A percentile compares a stretch with the other conserved stretches of the same genome.
Evolutionary conservation across 2,888 invertebrate genomes (phyloP).

Genomic region (Autographa pulchrina): DNA sequence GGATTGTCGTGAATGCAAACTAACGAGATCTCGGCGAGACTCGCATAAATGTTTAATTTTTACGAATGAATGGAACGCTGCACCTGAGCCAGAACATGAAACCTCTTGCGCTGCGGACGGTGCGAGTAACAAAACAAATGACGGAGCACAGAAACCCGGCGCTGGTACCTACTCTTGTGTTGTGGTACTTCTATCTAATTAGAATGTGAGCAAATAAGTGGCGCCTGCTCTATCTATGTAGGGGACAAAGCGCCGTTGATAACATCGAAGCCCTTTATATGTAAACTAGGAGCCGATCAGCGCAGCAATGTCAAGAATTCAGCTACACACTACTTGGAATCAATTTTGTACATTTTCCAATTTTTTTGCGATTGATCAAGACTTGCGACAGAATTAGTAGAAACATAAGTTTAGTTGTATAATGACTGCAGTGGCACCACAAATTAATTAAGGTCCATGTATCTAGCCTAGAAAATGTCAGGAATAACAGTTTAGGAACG

Average conservation of each 20-base stretch:
- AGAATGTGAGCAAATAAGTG: conserved; percentile 38
- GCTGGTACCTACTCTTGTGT: neutral
- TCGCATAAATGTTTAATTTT: conserved; percentile 20
- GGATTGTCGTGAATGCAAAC: conserved; percentile 21
- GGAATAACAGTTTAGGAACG: neutral
- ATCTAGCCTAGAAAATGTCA: neutral
- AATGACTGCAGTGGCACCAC: no score
- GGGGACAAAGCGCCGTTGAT: conserved; percentile 35
- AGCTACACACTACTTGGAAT: neutral
- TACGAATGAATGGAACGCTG: conserved; percentile 16
- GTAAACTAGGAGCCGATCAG: conserved; percentile 18
- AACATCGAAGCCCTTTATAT: conserved; percentile 30
- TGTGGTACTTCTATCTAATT: conserved; percentile 16
- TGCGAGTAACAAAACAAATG: conserved; percentile 33
- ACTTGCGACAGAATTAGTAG: neutral
- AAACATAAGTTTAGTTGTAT: neutral
- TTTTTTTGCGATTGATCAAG: neutral
- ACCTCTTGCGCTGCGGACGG: neutral
- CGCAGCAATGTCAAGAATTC: conserved; percentile 15
- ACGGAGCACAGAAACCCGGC: conserved; percentile 13
- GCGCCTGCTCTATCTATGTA: conserved; percentile 11
- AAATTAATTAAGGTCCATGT: no score
- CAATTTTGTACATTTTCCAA: neutral
- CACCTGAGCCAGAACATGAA: neutral
- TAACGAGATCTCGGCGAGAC: conserved; percentile 2